These are phyloP conservation scores for Aulostomus chinensis DNA, from an alignment of 2,797 vertebrate genomes.

Conservation along the genomic window DNA sequence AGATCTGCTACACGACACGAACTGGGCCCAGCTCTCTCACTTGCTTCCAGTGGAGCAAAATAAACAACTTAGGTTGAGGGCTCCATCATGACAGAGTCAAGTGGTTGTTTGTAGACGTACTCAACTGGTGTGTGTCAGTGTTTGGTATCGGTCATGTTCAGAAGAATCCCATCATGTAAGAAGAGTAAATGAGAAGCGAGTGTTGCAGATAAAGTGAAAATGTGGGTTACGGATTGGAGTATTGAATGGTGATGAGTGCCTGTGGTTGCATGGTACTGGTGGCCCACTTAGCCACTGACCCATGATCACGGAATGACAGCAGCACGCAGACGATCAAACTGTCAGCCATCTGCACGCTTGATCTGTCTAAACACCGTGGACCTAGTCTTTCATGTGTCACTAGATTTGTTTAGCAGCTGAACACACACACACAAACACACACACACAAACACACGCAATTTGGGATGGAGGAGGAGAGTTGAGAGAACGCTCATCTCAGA, in stretches of 20 bases:
- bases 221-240: background rate
- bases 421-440: constrained; percentile 9
- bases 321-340: background rate
- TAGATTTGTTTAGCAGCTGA: constrained; percentile 1
- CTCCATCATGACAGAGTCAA: too few species aligned
- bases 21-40: too few species aligned
- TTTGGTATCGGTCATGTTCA: background rate
- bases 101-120: too few species aligned
- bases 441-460: too few species aligned
- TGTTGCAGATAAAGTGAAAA: background rate
- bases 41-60: too few species aligned
- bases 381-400: background rate
- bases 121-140: too few species aligned
- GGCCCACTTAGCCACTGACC: constrained; percentile 43
- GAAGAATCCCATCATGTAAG: too few species aligned
- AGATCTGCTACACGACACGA: too few species aligned
- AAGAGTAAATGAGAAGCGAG: too few species aligned
- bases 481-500: constrained; percentile 35
- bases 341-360: background rate
- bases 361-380: background rate
- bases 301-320: constrained; percentile 11
- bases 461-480: constrained; percentile 3
- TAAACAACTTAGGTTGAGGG: too few species aligned
- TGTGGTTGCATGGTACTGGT: background rate
- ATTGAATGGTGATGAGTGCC: background rate